phyloP scores from a whole-genome alignment of 2,888 invertebrate species.

The Ephialtes manifestator region DNA sequence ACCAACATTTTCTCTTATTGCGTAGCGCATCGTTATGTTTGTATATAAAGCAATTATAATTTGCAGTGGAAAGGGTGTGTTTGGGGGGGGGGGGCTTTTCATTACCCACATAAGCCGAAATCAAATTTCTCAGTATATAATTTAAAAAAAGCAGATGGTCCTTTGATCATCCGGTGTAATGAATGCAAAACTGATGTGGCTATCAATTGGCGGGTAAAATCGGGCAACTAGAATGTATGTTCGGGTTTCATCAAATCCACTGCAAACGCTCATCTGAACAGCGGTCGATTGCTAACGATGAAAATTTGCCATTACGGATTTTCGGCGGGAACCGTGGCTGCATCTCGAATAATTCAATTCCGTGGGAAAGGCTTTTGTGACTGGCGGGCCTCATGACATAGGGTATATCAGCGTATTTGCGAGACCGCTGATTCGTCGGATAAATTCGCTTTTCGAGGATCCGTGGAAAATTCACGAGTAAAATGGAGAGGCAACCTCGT shows the following conservation, averaged over 20 bases:
- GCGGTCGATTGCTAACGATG: constrained; percentile 26
- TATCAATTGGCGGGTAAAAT: constrained; percentile 38
- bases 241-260: constrained; percentile 2
- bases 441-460: constrained; percentile 27
- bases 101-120: neutral
- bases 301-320: constrained; percentile 44
- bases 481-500: neutral
- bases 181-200: constrained; percentile 50
- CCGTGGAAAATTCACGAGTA: constrained; percentile 24
- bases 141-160: neutral
- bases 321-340: constrained; percentile 25
- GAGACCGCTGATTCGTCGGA: constrained; percentile 22
- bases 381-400: neutral
- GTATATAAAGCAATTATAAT: neutral
- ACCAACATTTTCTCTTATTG: too few species aligned
- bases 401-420: constrained; percentile 1
- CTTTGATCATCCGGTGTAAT: constrained; percentile 39
- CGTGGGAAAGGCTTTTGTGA: constrained; percentile 10
- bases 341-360: constrained; percentile 47
- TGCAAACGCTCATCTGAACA: neutral
- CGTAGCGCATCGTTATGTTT: too few species aligned
- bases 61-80: neutral
- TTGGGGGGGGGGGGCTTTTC: neutral
- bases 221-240: neutral
- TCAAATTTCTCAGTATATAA: neutral